These are phyloP conservation scores for Timema podura DNA, from an alignment of 2,888 invertebrate species.

Conservation along the genomic window DNA sequence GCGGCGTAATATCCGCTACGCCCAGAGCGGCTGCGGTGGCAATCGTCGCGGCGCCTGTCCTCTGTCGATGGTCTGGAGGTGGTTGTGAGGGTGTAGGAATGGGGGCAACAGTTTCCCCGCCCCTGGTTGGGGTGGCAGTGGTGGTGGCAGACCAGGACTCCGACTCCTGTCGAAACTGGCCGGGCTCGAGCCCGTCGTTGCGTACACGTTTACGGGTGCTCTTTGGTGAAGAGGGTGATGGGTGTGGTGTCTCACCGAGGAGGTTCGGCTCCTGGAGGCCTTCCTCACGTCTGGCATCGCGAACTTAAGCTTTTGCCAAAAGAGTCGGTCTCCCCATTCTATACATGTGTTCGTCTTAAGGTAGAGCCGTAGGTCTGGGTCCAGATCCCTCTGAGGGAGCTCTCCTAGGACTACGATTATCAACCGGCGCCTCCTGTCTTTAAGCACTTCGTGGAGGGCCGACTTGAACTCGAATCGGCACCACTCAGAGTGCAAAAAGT, in stretches of 20 bases:
- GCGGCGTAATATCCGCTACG: slow-evolving; percentile 70
- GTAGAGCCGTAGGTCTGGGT: slow-evolving; percentile 84
- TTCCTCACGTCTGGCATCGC: slow-evolving; percentile 77
- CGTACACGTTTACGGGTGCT: slow-evolving; percentile 42
- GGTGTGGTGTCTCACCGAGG: slow-evolving; percentile 43
- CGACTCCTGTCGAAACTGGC: slow-evolving; percentile 15
- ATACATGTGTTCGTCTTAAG: slow-evolving; percentile 88
- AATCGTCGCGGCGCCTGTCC: slow-evolving; percentile 43
- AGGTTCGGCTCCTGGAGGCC: slow-evolving; percentile 50
- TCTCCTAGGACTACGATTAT: slow-evolving; percentile 89
- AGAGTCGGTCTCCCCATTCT: slow-evolving; percentile 90
- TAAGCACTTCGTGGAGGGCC: slow-evolving; percentile 84
- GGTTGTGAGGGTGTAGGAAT: slow-evolving; percentile 29
- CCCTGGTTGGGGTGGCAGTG: slow-evolving; percentile 48
- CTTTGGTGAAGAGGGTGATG: slow-evolving; percentile 59
- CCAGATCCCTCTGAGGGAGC: slow-evolving; percentile 81
- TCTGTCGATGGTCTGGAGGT: slow-evolving; percentile 30
- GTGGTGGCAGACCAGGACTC: slow-evolving; percentile 30
- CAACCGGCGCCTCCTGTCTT: slow-evolving; percentile 78
- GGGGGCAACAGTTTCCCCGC: slow-evolving; percentile 37
- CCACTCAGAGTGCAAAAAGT: slow-evolving; percentile 95
- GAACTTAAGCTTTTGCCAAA: slow-evolving; percentile 94
- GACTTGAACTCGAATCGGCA: slow-evolving; percentile 91
- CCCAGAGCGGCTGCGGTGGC: slow-evolving; percentile 69
- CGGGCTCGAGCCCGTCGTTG: slow-evolving; percentile 29